Conservation (phyloP, 2,888 invertebrate genomes). For the Spodoptera littoralis region DNA sequence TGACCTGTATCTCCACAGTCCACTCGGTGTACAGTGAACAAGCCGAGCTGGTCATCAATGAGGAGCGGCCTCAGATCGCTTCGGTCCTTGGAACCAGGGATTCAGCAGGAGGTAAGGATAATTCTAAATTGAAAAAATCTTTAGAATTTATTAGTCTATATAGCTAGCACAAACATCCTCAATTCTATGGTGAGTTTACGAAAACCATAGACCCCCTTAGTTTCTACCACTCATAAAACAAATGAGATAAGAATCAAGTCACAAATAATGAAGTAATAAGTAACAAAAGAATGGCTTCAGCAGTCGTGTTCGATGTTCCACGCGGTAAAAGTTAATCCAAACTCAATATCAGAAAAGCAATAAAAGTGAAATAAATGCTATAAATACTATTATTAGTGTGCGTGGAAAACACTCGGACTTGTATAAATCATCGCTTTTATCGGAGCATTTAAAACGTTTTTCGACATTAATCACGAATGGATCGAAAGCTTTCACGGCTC, state of each 20-base stretch:
- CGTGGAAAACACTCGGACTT: conserved; percentile 32
- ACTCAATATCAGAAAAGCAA: conserved; percentile 41
- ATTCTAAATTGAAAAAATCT: no score
- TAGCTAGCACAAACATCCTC: no score
- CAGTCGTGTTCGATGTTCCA: conserved; percentile 7
- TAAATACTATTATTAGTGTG: conserved; percentile 45
- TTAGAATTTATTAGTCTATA: background rate
- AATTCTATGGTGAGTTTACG: background rate
- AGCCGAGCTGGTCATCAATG: conserved; percentile 90
- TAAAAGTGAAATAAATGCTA: conserved; percentile 43
- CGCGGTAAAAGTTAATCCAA: conserved; percentile 29
- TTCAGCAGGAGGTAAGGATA: conserved; percentile 82
- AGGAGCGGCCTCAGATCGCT: conserved; percentile 92
- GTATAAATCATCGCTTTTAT: conserved; percentile 54
- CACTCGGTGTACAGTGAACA: conserved; percentile 91
- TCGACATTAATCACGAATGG: conserved; percentile 64
- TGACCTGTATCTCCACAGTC: conserved; percentile 91
- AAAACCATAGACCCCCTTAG: no score
- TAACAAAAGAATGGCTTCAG: conserved; percentile 4
- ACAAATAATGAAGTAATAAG: conserved; percentile 4
- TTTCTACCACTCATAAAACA: background rate
- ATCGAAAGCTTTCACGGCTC: conserved; percentile 67
- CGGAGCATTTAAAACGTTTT: conserved; percentile 63
- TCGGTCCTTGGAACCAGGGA: conserved; percentile 92
- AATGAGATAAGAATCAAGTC: background rate